Base-by-base conservation (phyloP, 2,888 invertebrate genomes). In the Cremastinae sp. region DNA sequence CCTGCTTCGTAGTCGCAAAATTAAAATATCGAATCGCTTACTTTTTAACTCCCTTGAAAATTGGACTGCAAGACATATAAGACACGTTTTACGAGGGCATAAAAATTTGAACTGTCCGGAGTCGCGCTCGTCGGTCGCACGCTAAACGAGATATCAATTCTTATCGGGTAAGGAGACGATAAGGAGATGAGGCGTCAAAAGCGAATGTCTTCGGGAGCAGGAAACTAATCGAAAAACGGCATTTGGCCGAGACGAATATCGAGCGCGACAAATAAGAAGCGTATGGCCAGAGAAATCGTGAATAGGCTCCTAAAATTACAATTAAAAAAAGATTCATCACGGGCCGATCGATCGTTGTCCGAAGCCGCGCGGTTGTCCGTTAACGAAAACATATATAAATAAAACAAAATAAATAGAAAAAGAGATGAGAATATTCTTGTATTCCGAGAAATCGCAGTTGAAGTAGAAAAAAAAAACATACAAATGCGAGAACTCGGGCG, bases 151-250 rank as follows among this genome's bases (percentile, higher is more conserved):
- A 38, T 58, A 68, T 38, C 58, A 20, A 47, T 58, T 49, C 22
- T 22, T 20, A 7, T 28, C 16, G 16, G 41, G 51, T 22, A 64
- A 64, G 28, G 2, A 9, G 20, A 64, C 0, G 28, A 53, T 53
- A 16, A 54, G 20, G 28, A 41, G 18, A 36, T 28, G n/a, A n/a
- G 28, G 22, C 12, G 20, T 16, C n/a, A n/a, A n/a, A n/a, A n/a
- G n/a, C n/a, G n/a, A 22, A 34, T 54, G 45, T 43, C 45, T 12
- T 68, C 73, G 69, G 49, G 49, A 49, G n/a, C n/a, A n/a, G 22
- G 41, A 56, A 75, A 75, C 56, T 78, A 72, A 78, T 78, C 68
- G 72, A 65, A 78, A 78, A 68, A 38, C 41, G 18, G 64, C 53
- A 58, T 68, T 75, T 78, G 73, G 65, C 43, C 73, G 59, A 38